Base-by-base conservation (phyloP, 1,140 invertebrate genomes). In the Heliconius nattereri region DNA sequence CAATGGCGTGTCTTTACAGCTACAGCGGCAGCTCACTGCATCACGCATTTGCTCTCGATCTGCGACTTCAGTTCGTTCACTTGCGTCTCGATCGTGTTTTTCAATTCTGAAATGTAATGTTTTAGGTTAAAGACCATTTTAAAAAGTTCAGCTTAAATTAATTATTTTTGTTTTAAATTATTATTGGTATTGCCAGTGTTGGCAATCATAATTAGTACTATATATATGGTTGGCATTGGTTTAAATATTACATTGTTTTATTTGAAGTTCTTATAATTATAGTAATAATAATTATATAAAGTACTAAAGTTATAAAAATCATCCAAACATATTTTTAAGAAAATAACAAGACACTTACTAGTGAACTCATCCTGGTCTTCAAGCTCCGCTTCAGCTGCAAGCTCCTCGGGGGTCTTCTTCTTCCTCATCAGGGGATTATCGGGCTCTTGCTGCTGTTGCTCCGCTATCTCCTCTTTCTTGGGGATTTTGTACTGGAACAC, bases 381-480 rank as follows among this genome's bases (percentile, higher is more conserved):
- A 66, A 97, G 97, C 94, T 99, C 98, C 16, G 98, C 98, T 94
- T 99, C 99, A 29, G 98, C 97, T 57, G 98, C 99, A 81, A 99
- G 94, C 93, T 99, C 98, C 92, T 99, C 99, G 0, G 98, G 98
- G 54, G 98, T 99, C 95, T 99, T 99, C 95, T 99, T 99, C 96
- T 98, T 99, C 88, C 98, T 97, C 98, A 98, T 98, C 89, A 97
- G 95, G 73, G 96, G 98, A 94, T 98, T 98, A 78, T 97, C 97
- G 85, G 98, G 97, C 92, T 98, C 98, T 85, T 96, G 96, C 66
- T 96, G 97, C 85, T 95, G 95, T 79, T 96, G 95, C 88, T 98
- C 97, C 83, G 97, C 96, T 81, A 98, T 95, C 91, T 98, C 98
- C 93, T 98, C 98, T 89, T 98, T 98, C 95, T 99, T 99, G 95